These are phyloP conservation scores for Chydorus sphaericus DNA, from an alignment of 2,888 invertebrate genomes.

Conservation along the genomic window DNA sequence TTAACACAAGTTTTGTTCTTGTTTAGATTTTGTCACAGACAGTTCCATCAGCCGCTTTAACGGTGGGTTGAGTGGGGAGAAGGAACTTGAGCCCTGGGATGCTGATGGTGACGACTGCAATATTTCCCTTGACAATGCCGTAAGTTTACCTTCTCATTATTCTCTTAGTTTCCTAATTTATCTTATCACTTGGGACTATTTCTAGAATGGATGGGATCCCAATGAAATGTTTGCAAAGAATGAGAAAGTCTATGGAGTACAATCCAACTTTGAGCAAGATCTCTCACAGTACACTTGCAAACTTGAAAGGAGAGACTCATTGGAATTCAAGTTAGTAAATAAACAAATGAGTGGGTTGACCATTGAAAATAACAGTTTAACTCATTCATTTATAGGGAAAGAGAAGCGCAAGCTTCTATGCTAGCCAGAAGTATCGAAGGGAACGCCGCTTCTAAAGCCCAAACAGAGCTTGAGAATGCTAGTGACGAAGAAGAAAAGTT, in stretches of 20 bases:
- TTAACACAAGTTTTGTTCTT: background rate
- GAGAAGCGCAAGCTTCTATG: constrained; percentile 71
- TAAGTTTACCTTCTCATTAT: constrained; percentile 23
- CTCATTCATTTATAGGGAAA: constrained; percentile 40
- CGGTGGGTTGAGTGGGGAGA: constrained; percentile 57
- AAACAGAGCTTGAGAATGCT: constrained; percentile 78
- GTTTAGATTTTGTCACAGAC: constrained; percentile 62
- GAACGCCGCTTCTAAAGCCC: constrained; percentile 62
- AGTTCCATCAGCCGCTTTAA: constrained; percentile 72
- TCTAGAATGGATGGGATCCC: constrained; percentile 82
- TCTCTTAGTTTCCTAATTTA: background rate
- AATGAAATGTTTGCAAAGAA: constrained; percentile 94
- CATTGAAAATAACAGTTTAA: background rate
- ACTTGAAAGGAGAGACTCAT: constrained; percentile 67
- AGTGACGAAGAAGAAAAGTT: constrained; percentile 67
- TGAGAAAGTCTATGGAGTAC: constrained; percentile 78
- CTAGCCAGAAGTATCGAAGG: constrained; percentile 88
- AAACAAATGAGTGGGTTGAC: background rate
- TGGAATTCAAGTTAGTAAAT: constrained; percentile 53
- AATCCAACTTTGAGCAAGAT: constrained; percentile 80
- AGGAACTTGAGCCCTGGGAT: constrained; percentile 84
- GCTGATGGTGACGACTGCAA: constrained; percentile 44
- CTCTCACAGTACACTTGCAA: constrained; percentile 83
- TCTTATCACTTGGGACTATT: constrained; percentile 8
- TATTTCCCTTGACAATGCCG: constrained; percentile 47